Evolutionary conservation across 2,888 invertebrate species (phyloP), one percentile per base, ranked within the genome.

Genomic region (Andrena minutula): DNA sequence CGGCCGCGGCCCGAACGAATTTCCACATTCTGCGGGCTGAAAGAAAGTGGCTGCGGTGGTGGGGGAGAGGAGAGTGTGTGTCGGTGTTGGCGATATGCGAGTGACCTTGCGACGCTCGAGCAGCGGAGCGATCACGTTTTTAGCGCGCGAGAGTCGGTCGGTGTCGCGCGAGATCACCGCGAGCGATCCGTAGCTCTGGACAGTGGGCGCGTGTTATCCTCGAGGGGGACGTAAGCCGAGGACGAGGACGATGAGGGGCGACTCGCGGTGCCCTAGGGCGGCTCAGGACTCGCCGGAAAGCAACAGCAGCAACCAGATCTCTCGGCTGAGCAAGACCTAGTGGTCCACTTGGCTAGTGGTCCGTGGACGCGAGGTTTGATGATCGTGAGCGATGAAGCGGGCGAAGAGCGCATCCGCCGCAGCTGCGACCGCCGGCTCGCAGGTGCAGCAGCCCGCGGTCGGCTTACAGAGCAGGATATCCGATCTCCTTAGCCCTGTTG

Each of bases 321-420:
- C 53, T 20, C 53, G 53, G 20, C 61, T 58, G n/a, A 75, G 75
- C 2, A 84, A 84, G 60, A 88, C 88, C 61, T 86, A 88, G 84
- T 72, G 41, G 41, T 41, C 41, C 41, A 41, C 41, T 41, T 41
- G 41, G 41, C 41, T 41, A 41, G 41, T 5, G 56, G 72, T 64
- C 41, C 41, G 56, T 69, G 58, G 60, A 7, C 12, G n/a, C 53
- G 8, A 69, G 74, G 6, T 66, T 85, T 77, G 60, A 87, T 87
- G 86, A 74, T 75, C 75, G 79, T 65, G 76, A 76, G 85, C 83
- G 85, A 91, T 91, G 91, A 91, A 90, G 88, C 89, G 89, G 81
- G 83, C 79, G 79, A 81, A 85, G 82, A 87, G 84, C 75, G 79
- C 84, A 76, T 84, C 87, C 75, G 86, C 81, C 65, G 88, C 88